Percentiles rank a stretch among this genome's conserved stretches.
phyloP scores from a whole-genome alignment of 2,113 vertebrate species.

The Cavia porcellus region DNA sequence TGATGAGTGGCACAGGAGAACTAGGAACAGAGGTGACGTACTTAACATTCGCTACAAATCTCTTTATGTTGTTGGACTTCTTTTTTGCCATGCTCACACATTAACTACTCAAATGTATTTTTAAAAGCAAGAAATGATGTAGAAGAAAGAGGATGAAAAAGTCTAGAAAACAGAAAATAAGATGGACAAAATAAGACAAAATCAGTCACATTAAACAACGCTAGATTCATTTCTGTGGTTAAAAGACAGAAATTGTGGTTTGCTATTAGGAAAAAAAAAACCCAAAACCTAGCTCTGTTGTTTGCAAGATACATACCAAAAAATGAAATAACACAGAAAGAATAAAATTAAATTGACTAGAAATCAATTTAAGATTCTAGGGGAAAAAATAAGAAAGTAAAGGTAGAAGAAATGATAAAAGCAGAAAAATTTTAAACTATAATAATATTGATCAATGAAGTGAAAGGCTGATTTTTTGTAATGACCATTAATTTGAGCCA shows the following conservation, averaged over 20 bases:
- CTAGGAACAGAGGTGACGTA: background rate
- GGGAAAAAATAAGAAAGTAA: background rate
- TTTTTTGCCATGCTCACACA: background rate
- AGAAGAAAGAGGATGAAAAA: background rate
- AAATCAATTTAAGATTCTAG: background rate
- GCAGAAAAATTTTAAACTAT: background rate
- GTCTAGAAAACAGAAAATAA: conserved; percentile 25
- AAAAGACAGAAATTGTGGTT: background rate
- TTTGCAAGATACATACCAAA: background rate
- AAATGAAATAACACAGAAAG: background rate
- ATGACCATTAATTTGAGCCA: background rate
- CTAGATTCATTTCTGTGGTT: background rate
- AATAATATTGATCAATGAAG: conserved; percentile 2
- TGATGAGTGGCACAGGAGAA: background rate
- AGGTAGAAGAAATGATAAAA: conserved; percentile 25
- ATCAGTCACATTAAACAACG: background rate
- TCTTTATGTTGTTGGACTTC: background rate
- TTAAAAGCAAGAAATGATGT: background rate
- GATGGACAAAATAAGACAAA: background rate
- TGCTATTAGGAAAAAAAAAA: background rate
- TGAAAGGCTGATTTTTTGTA: conserved; percentile 17
- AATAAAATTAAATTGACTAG: background rate
- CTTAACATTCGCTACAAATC: background rate
- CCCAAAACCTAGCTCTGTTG: background rate
- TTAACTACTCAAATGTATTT: background rate